A percentile compares a stretch with the other conserved stretches of the same genome.
phyloP scores from a whole-genome alignment of 2,113 vertebrate genomes.

The Varanus komodoensis region DNA sequence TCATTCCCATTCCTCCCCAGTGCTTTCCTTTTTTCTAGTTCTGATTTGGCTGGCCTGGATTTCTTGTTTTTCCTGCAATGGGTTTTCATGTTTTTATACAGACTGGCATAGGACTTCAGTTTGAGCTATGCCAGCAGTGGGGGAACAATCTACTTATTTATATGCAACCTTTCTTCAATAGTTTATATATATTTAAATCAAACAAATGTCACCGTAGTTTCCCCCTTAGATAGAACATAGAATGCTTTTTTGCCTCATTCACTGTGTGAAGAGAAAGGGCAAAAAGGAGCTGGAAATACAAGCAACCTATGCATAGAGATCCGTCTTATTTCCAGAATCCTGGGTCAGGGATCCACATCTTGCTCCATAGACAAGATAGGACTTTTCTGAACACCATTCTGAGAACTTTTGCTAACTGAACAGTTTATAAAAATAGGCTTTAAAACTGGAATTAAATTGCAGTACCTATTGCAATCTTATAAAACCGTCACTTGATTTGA shows the following conservation, averaged over 20 bases:
- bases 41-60: neutral
- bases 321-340: neutral
- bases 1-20: too few relatives aligned
- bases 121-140: neutral
- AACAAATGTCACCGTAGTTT: neutral
- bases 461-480: neutral
- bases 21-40: neutral
- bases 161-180: neutral
- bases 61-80: neutral
- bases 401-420: too few relatives aligned
- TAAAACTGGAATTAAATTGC: slow-evolving; percentile 21
- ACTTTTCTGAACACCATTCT: too few relatives aligned
- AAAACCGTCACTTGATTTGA: too few relatives aligned
- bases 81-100: neutral
- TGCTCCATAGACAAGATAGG: neutral
- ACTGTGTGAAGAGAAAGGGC: neutral
- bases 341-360: neutral
- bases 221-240: neutral
- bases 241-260: neutral
- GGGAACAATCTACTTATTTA: neutral
- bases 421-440: neutral
- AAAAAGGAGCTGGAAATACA: neutral
- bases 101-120: too few relatives aligned
- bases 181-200: neutral
- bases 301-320: neutral